These are phyloP conservation scores for Choristoneura rosaceana DNA, from an alignment of 2,888 invertebrate species.

Conservation along the genomic window DNA sequence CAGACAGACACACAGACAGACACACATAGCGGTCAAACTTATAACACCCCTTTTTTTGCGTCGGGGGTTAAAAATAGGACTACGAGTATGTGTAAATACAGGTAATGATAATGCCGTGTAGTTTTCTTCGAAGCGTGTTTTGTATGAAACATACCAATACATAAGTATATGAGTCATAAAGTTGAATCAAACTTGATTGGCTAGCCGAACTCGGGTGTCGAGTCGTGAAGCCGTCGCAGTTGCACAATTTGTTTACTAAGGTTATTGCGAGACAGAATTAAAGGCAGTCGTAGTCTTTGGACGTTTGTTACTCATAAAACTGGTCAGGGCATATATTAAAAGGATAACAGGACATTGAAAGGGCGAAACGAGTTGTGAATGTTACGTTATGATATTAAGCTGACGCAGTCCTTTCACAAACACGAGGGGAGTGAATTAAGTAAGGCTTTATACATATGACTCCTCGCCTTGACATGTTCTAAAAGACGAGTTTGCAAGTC, in stretches of 20 bases:
- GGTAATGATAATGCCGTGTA: not conserved
- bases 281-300: slow-evolving; percentile 2
- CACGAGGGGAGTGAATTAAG: too few species aligned
- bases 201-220: slow-evolving; percentile 4
- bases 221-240: not conserved
- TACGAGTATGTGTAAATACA: too few species aligned
- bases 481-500: too few species aligned
- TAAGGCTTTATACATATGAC: too few species aligned
- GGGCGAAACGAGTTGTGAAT: too few species aligned
- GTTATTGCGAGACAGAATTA: slow-evolving; percentile 8
- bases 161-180: slow-evolving; percentile 2
- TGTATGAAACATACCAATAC: not conserved
- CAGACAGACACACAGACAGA: too few species aligned
- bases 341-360: not conserved
- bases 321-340: not conserved
- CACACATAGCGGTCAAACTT: too few species aligned
- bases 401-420: not conserved
- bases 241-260: slow-evolving; percentile 35
- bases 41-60: too few species aligned
- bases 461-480: too few species aligned
- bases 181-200: slow-evolving; percentile 10
- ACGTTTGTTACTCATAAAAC: not conserved
- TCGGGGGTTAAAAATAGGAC: too few species aligned
- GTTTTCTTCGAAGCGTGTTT: not conserved
- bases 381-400: not conserved